Base-by-base conservation (phyloP, 2,888 invertebrate species). In the Phragmatobia fuliginosa region DNA sequence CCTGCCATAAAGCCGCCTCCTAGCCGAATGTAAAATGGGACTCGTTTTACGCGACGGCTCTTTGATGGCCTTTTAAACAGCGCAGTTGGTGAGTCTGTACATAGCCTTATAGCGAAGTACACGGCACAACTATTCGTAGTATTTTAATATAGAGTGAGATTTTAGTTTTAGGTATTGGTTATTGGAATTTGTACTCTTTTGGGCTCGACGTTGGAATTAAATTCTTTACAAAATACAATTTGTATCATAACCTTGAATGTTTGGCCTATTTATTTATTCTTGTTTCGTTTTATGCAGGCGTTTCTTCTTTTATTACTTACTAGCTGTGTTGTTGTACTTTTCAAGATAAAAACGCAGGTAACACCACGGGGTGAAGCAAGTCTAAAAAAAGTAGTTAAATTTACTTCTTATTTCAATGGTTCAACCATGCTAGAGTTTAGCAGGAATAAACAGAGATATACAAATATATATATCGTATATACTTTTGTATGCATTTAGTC, bases 21-120 rank as follows among this genome's bases (percentile, higher is more conserved):
- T 83, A 83, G 87, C 89, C 88, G 90, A 90, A 90, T 90, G 91
- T 90, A 88, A 91, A 92, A 89, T 89, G 90, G 88, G 86, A 86
- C 89, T 88, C 90, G 89, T 89, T 90, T 90, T 88, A 91, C 90
- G 90, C 90, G 81, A 85, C 89, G 89, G 84, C 84, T 86, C 89
- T 89, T 91, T 92, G 91, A 92, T 90, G 89, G 90, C 83, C 85
- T 90, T 88, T 87, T 88, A 88, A 87, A 87, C 85, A 83, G 86
- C 81, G 82, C 74, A 71, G 75, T 72, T 77, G 73, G 67, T 64
- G 76, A 76, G 79, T 70, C 76, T 75, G 74, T 73, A 79, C 74
- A 72, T 77, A 81, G 81, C 81, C 77, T 80, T 86, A 85, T 80
- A 75, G 71, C 71, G 65, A 5, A 63, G 33, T 59, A 64, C 62